Evolutionary conservation across 2,113 vertebrate species (phyloP), one percentile per base, ranked within the genome.

Genomic region (Sander lucioperca): DNA sequence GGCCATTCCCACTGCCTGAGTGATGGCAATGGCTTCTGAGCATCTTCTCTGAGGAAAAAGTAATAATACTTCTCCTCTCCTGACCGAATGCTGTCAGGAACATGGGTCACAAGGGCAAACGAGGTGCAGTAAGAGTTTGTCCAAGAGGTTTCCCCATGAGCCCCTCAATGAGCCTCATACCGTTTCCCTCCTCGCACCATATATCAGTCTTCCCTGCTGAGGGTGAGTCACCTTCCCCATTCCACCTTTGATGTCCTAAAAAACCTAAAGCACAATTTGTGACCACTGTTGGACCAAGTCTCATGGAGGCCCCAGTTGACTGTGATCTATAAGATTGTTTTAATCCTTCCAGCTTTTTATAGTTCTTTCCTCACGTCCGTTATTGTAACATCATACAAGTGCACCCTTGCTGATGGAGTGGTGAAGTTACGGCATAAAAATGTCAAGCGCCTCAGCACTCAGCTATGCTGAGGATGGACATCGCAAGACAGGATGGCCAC

Each of bases 221-320:
- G 84, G 88, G 87, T 91, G 85, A 83, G 70, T 84, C 89, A 88
- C 88, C 90, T 89, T 80, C 79, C 64, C 75, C 80, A 84, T 74
- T 84, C 63, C 79, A 80, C 75, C 89, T 95, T 94, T 95, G 92
- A 95, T 93, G 94, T 93, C 74, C 68, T 65, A 14, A 47, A 83
- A 83, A 92, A 88, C 80, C 82, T 27, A 62, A 76, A 87, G 74
- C 63, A 68, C 85, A 89, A 87, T 93, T 88, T 90, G 91, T 84
- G 87, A 86, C 91, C 83, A 76, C 84, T 13, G 72, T 61, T 83
- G 80, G 85, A 83, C 16, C 61, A n/a, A 33, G 78, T 79, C 85
- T 86, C 84, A 65, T 54, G 70, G 63, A n/a, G 69, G 61, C 61
- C 77, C 48, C 36, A 3, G 74, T 39, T 64, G 58, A 80, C 86